Percentiles rank a stretch among this genome's conserved stretches.
phyloP scores from a whole-genome alignment of 2,797 vertebrate genomes.

The Sebastes nivosus region DNA sequence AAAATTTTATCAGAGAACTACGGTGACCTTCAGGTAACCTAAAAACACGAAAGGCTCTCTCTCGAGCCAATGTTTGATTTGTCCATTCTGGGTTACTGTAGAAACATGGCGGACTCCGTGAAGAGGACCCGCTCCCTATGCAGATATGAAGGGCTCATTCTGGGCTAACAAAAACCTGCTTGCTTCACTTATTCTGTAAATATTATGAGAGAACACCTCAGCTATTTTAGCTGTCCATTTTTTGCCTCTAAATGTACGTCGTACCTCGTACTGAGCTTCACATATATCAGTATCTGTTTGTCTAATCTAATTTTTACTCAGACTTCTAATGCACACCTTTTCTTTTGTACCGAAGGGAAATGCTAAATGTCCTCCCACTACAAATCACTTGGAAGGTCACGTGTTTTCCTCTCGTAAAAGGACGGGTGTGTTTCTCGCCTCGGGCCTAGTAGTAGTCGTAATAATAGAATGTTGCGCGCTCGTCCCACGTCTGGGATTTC shows the following conservation, averaged over 20 bases:
- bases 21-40: too few relatives aligned
- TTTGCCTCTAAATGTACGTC: neutral
- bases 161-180: neutral
- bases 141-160: too few relatives aligned
- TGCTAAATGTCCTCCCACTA: slow-evolving; percentile 38
- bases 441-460: slow-evolving; percentile 53
- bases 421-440: slow-evolving; percentile 64
- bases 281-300: slow-evolving; percentile 12
- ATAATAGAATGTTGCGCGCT: slow-evolving; percentile 61
- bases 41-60: too few relatives aligned
- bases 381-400: slow-evolving; percentile 68
- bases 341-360: slow-evolving; percentile 60
- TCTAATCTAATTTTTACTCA: slow-evolving; percentile 18
- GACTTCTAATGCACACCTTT: slow-evolving; percentile 40
- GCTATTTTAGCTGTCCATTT: neutral
- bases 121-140: too few relatives aligned
- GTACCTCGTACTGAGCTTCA: neutral
- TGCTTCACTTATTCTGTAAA: neutral
- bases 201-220: neutral
- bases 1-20: too few relatives aligned
- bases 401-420: slow-evolving; percentile 74
- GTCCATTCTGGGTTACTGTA: too few relatives aligned
- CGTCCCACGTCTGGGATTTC: slow-evolving; percentile 75
- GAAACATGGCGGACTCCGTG: too few relatives aligned
- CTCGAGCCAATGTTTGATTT: too few relatives aligned